Conservation (phyloP, 2,113 vertebrate species). For the human region DNA sequence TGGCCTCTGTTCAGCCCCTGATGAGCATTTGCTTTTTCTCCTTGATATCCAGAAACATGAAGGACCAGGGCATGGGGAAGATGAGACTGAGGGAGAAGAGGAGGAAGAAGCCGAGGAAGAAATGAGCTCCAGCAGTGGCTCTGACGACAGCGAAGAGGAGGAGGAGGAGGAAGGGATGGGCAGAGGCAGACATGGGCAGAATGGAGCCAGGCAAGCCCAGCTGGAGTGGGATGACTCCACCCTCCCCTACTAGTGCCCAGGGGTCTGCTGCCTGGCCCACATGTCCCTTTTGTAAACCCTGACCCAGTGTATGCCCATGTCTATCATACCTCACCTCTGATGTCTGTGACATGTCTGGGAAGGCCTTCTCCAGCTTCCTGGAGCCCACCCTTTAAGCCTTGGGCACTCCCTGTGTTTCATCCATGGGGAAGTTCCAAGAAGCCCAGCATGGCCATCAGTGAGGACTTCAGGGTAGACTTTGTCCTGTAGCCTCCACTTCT, state of each 20-base stretch:
- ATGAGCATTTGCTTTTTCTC: slow-evolving; percentile 43
- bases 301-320: slow-evolving; percentile 77
- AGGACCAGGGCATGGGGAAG: slow-evolving; percentile 85
- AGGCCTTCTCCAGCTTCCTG: slow-evolving; percentile 69
- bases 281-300: slow-evolving; percentile 84
- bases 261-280: slow-evolving; percentile 26
- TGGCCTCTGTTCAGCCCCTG: not conserved
- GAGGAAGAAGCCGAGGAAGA: slow-evolving; percentile 90
- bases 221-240: slow-evolving; percentile 93
- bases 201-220: slow-evolving; percentile 87
- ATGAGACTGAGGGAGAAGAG: slow-evolving; percentile 90
- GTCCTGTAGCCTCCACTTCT: slow-evolving; percentile 32
- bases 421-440: not conserved
- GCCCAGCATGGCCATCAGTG: slow-evolving; percentile 26
- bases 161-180: slow-evolving; percentile 84
- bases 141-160: slow-evolving; percentile 93
- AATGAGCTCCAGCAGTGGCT: slow-evolving; percentile 91
- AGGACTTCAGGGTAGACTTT: not conserved
- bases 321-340: slow-evolving; percentile 75
- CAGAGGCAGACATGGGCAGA: slow-evolving; percentile 85
- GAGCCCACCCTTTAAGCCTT: slow-evolving; percentile 49
- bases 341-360: slow-evolving; percentile 80
- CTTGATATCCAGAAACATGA: slow-evolving; percentile 87
- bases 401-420: not conserved
- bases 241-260: slow-evolving; percentile 86